Evolutionary conservation across 2,888 invertebrate genomes (phyloP).

Genomic region (Aricia artaxerxes): DNA sequence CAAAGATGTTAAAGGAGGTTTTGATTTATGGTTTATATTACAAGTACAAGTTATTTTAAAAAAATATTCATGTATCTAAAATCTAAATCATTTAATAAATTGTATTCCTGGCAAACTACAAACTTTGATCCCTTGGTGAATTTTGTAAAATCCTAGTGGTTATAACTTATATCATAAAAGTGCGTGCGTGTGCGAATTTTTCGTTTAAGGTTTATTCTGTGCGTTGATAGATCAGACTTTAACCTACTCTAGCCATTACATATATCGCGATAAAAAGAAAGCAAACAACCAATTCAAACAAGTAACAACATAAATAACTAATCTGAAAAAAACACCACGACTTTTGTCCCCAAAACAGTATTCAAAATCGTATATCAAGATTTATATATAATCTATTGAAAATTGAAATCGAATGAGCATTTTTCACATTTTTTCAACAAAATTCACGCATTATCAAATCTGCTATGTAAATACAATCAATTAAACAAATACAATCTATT

Average conservation of each 20-base stretch:
- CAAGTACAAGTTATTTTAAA: not conserved
- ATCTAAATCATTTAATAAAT: too few relatives aligned
- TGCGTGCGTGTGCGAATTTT: too few relatives aligned
- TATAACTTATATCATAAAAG: too few relatives aligned
- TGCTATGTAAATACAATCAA: slow-evolving; percentile 14
- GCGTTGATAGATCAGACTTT: too few relatives aligned
- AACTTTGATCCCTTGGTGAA: too few relatives aligned
- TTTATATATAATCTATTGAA: not conserved
- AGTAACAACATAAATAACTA: too few relatives aligned
- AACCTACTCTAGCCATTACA: too few relatives aligned
- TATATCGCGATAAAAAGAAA: too few relatives aligned
- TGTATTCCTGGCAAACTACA: too few relatives aligned
- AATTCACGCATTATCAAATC: slow-evolving; percentile 5
- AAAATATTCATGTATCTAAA: not conserved
- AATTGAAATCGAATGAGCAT: not conserved
- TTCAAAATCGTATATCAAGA: not conserved
- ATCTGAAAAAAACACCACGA: not conserved
- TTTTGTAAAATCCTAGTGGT: too few relatives aligned
- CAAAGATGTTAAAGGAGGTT: not conserved
- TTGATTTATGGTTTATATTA: not conserved
- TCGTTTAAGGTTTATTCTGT: too few relatives aligned
- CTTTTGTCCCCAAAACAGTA: not conserved
- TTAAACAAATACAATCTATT: slow-evolving; percentile 11
- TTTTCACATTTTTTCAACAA: not conserved
- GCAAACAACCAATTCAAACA: too few relatives aligned